phyloP scores from a whole-genome alignment of 92 coral and sea anemone species.

The Phenganax marumi region DNA sequence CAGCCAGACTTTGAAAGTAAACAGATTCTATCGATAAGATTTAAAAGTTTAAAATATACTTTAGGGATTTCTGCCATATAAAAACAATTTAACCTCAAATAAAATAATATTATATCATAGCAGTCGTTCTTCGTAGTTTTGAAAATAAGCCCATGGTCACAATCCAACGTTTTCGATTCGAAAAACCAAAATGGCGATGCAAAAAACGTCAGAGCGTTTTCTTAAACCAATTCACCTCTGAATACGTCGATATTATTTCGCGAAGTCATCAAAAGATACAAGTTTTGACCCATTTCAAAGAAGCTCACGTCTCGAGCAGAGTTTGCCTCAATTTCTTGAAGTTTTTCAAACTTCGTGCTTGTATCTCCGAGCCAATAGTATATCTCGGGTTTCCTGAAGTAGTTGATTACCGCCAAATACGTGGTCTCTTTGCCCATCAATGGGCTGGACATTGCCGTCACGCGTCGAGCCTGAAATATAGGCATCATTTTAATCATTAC shows the following conservation, averaged over 20 bases:
- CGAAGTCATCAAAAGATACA: constrained; percentile 81
- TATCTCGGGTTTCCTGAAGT: constrained; percentile 66
- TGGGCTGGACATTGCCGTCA: constrained; percentile 83
- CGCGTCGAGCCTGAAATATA: constrained; percentile 73
- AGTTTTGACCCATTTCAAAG: constrained; percentile 84
- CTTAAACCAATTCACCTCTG: constrained; percentile 63
- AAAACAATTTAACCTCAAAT: constrained; percentile 1
- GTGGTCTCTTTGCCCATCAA: constrained; percentile 88
- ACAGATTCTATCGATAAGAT: too few relatives aligned
- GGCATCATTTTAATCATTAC: background rate
- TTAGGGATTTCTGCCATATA: too few relatives aligned
- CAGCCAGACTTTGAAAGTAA: too few relatives aligned
- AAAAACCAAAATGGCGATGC: background rate
- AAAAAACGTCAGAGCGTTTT: background rate
- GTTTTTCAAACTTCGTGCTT: constrained; percentile 69
- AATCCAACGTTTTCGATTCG: constrained; percentile 6
- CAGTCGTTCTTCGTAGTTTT: background rate
- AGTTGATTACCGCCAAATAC: constrained; percentile 84
- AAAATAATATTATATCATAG: background rate
- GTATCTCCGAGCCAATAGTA: constrained; percentile 85
- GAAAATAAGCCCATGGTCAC: background rate
- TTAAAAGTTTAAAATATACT: too few relatives aligned
- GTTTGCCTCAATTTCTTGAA: constrained; percentile 73
- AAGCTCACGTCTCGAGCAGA: constrained; percentile 92
- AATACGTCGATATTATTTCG: constrained; percentile 73